Conservation (phyloP, 2,888 invertebrate genomes). For the Polyploca ridens region DNA sequence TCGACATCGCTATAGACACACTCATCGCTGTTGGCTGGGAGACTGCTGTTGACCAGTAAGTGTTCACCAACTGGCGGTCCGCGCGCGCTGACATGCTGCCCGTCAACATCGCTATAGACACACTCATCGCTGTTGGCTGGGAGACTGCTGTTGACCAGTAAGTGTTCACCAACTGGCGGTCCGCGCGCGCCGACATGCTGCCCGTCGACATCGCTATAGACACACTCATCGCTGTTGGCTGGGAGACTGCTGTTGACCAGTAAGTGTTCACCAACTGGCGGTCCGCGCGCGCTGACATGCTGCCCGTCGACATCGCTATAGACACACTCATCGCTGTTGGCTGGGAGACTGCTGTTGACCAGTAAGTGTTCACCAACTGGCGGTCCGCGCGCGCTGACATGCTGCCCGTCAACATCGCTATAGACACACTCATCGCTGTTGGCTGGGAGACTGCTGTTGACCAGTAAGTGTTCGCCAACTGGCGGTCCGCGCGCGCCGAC, state of each 20-base stretch:
- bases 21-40: conserved; percentile 89
- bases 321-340: conserved; percentile 89
- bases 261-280: conserved; percentile 67
- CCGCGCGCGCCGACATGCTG: no score
- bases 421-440: no score
- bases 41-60: conserved; percentile 79
- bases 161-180: background rate
- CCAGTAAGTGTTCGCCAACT: conserved; percentile 57
- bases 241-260: background rate
- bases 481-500: conserved; percentile 83
- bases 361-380: conserved; percentile 42
- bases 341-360: conserved; percentile 86
- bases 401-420: no score
- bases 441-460: no score
- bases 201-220: no score
- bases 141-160: background rate
- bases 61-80: background rate
- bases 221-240: no score
- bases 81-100: no score
- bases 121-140: no score
- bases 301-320: conserved; percentile 92
- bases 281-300: conserved; percentile 87
- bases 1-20: conserved; percentile 91
- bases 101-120: no score
- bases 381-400: no score